These are phyloP conservation scores for Chrysodeixis includens DNA, from an alignment of 2,888 invertebrate species.

Conservation along the genomic window DNA sequence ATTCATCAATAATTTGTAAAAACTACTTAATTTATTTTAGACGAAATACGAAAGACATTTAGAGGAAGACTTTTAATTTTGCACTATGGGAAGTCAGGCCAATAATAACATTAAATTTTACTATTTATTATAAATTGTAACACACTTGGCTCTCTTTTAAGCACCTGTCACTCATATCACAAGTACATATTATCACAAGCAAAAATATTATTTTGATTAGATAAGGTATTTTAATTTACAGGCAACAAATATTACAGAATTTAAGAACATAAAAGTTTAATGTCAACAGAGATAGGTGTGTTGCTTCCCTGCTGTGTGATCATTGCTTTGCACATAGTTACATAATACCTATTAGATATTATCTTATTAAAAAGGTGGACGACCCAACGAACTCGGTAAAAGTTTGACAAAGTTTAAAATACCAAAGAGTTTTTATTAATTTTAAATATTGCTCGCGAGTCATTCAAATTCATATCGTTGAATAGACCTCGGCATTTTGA, in stretches of 20 bases:
- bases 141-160: neutral
- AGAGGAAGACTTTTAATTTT: no score
- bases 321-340: neutral
- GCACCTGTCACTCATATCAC: neutral
- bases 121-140: neutral
- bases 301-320: conserved; percentile 9
- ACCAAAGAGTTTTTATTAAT: neutral
- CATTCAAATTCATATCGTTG: neutral
- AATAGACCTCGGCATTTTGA: neutral
- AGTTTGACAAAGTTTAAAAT: neutral
- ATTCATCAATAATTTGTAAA: neutral
- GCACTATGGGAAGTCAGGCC: no score
- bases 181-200: neutral
- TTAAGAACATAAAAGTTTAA: conserved; percentile 27
- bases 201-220: conserved; percentile 7
- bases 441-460: neutral
- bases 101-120: no score
- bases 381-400: neutral
- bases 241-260: conserved; percentile 28
- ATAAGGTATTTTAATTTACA: conserved; percentile 10
- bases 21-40: neutral
- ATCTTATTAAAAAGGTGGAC: neutral
- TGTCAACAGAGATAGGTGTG: conserved; percentile 18
- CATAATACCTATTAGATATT: neutral
- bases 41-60: no score